These are phyloP conservation scores for Nemoura dubitans DNA, from an alignment of 2,888 invertebrate genomes.

Conservation along the genomic window DNA sequence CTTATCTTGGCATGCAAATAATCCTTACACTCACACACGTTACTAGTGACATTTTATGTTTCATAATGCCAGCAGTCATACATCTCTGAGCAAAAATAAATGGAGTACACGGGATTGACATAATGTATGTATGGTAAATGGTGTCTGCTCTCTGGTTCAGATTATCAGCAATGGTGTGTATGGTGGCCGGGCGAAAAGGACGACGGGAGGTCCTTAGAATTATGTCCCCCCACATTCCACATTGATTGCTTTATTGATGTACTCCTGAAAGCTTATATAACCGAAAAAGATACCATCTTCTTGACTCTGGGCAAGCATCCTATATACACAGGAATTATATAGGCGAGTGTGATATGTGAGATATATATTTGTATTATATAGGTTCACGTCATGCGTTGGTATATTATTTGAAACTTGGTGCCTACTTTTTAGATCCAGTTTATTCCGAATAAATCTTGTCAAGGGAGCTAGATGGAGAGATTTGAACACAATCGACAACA, in stretches of 20 bases:
- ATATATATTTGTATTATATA: neutral
- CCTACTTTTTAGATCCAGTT: neutral
- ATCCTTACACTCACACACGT: neutral
- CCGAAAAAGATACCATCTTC: constrained; percentile 12
- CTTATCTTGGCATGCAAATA: neutral
- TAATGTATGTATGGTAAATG: constrained; percentile 4
- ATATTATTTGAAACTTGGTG: neutral
- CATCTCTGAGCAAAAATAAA: neutral
- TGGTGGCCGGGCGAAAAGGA: neutral
- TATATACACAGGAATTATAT: neutral
- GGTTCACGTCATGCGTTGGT: neutral
- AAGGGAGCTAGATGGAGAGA: neutral
- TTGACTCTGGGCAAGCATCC: neutral
- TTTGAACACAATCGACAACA: neutral
- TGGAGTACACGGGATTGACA: constrained; percentile 7
- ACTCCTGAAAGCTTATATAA: neutral
- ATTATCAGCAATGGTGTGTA: neutral
- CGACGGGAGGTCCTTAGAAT: neutral
- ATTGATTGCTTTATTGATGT: constrained; percentile 7
- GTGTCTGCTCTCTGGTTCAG: neutral
- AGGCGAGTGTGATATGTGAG: neutral
- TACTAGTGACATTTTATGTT: neutral
- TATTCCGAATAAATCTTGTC: neutral
- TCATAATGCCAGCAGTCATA: neutral
- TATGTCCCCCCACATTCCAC: constrained; percentile 1